Conservation (phyloP, 2,113 vertebrate genomes). For the Sturnus vulgaris region DNA sequence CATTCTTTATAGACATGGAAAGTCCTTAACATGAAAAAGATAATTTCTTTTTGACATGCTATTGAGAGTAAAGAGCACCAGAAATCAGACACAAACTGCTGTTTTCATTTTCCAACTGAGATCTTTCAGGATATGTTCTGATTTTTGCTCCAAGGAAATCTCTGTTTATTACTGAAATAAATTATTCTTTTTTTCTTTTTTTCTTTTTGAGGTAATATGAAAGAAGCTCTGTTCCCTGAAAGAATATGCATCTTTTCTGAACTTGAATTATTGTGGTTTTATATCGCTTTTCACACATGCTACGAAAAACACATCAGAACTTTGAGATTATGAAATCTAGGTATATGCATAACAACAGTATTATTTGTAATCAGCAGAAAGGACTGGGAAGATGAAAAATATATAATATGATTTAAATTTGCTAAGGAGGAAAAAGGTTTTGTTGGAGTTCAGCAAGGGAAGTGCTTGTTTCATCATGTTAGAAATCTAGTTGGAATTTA, state of each 20-base stretch:
- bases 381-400: neutral
- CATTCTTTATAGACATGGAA: neutral
- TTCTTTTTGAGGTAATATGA: neutral
- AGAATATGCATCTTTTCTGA: neutral
- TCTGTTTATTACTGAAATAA: neutral
- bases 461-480: neutral
- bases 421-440: neutral
- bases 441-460: neutral
- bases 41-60: neutral
- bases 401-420: neutral
- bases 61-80: neutral
- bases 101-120: neutral
- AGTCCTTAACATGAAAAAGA: neutral
- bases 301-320: neutral
- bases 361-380: neutral
- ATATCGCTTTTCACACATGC: neutral
- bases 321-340: neutral
- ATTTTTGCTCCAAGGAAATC: neutral
- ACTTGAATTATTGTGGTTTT: slow-evolving; percentile 21
- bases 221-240: neutral
- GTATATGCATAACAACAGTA: neutral
- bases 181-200: neutral
- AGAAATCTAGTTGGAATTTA: neutral
- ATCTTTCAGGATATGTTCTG: neutral
- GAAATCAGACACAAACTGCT: neutral